Percentiles rank a stretch among this genome's conserved stretches.
These are phyloP conservation scores for Nipponia nippon DNA, from an alignment of 2,113 vertebrate species.

Conservation along the genomic window DNA sequence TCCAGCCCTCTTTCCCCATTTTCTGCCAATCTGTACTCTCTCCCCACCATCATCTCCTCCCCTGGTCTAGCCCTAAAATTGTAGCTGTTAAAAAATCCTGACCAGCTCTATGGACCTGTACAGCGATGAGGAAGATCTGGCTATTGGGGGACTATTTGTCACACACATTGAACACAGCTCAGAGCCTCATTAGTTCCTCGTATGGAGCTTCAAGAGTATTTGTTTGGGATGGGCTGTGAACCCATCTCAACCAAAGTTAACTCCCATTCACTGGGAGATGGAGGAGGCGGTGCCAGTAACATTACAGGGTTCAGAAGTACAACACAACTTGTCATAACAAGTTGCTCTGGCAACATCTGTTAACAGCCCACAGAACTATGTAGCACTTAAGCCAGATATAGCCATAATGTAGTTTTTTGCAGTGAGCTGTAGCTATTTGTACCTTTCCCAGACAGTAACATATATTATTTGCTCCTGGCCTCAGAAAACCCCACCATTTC, in stretches of 20 bases:
- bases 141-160: background rate
- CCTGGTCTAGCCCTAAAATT: background rate
- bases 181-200: background rate
- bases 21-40: background rate
- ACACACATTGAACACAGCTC: background rate
- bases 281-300: conserved; percentile 15
- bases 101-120: background rate
- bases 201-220: background rate
- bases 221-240: background rate
- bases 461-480: conserved; percentile 12
- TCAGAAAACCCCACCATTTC: conserved; percentile 13
- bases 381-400: conserved; percentile 45
- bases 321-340: conserved; percentile 50
- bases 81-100: background rate
- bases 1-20: background rate
- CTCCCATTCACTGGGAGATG: conserved; percentile 7
- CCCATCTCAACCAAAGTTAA: background rate
- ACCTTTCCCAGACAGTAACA: conserved; percentile 3
- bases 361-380: conserved; percentile 51
- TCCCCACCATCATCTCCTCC: background rate
- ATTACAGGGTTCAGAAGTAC: conserved; percentile 42
- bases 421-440: conserved; percentile 19
- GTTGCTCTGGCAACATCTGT: conserved; percentile 58
- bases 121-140: background rate
- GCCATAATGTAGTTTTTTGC: conserved; percentile 28